Evolutionary conservation across 2,888 invertebrate genomes (phyloP), one percentile per base, ranked within the genome.

Genomic region (Amiota communis): DNA sequence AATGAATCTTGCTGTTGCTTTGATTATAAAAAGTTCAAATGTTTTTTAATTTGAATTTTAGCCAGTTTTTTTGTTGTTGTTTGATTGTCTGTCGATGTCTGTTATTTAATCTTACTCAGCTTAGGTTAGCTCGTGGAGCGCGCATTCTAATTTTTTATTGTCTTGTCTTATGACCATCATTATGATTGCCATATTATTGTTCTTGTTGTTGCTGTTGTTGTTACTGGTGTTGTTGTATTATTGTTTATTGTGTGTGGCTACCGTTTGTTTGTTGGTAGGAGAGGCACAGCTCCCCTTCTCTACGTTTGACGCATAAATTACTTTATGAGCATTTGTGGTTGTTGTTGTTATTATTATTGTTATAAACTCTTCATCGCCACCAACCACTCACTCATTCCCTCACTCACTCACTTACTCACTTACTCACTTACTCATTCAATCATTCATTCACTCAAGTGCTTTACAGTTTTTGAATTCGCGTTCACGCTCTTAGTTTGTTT

Each of bases 331-430:
- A 82, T 80, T 81, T 65, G 36, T 76, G 77, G 80, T 75, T 79
- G 77, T 83, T 79, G 76, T 83, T 85, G 36, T 85, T 85, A 85
- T 85, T 85, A 79, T 82, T 84, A 80, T 84, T 80, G 85, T 84
- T 81, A 72, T 36, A 36, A 63, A 81, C 81, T 36, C 36, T 36
- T 36, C 36, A 36, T 36, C 36, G 36, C 36, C 8, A 36, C 36
- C 36, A 36, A 36, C 36, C 36, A 36, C 73, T 72, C 72, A 74
- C 70, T 70, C 57, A 70, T 9, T 10, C n/a, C 6, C 15, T 57
- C n/a, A 57, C 9, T 36, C n/a, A n/a, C 70, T 70, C 57, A 70
- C 17, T 10, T 6, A n/a, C 15, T 57, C n/a, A 57, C 9, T 36
- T 8, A 8, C n/a, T 20, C 57, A 13, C 8, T 17, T 6, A 59